A percentile compares a stretch with the other conserved stretches of the same genome.
phyloP scores from a whole-genome alignment of 2,113 vertebrate species.

The Cairina moschata region DNA sequence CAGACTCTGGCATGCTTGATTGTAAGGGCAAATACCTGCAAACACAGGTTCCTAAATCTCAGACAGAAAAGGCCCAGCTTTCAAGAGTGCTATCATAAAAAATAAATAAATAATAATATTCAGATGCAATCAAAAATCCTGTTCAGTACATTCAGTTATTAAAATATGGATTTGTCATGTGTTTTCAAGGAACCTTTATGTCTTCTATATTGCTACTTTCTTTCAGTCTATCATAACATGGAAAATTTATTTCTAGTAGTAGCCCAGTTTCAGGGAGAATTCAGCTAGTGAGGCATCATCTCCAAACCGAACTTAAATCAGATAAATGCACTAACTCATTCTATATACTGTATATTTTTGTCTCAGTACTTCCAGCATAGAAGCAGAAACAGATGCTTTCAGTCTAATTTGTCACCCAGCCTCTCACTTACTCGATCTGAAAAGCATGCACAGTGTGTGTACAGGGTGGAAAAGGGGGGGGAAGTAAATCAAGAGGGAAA shows the following conservation, averaged over 20 bases:
- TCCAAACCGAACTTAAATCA: background rate
- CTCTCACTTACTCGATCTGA: conserved; percentile 45
- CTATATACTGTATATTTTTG: conserved; percentile 12
- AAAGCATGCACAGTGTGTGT: conserved; percentile 7
- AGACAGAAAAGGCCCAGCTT: background rate
- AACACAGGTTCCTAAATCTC: background rate
- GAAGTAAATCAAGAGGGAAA: conserved; percentile 8
- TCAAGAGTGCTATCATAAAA: background rate
- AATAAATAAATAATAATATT: background rate
- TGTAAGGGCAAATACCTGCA: background rate
- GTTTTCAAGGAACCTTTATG: background rate
- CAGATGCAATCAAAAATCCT: background rate
- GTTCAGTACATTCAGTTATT: background rate
- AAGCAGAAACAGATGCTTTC: conserved; percentile 58
- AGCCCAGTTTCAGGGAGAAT: conserved; percentile 11
- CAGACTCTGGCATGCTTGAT: background rate
- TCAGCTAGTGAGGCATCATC: background rate
- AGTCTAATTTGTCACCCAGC: conserved; percentile 35
- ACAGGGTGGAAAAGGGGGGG: background rate
- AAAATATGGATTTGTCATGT: background rate
- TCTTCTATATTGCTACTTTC: background rate
- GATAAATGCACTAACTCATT: conserved; percentile 19
- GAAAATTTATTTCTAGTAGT: conserved; percentile 2
- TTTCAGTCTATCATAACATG: background rate
- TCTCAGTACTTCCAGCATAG: conserved; percentile 6